phyloP scores from a whole-genome alignment of 2,113 vertebrate species.

The Takifugu flavidus region DNA sequence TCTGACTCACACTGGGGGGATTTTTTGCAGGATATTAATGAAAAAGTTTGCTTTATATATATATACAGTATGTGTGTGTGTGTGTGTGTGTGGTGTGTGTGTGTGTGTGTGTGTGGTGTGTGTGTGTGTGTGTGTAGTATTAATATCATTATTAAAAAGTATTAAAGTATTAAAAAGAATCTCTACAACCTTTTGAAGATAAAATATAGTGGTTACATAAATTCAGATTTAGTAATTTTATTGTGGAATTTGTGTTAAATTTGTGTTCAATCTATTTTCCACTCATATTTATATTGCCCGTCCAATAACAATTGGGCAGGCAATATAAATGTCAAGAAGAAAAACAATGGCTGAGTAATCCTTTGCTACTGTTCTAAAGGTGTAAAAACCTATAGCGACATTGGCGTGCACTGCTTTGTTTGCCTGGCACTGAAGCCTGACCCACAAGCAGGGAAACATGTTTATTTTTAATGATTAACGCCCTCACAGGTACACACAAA shows the following conservation, averaged over 20 bases:
- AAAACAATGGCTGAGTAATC: too few relatives aligned
- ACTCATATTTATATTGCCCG: not conserved
- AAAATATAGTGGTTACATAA: not conserved
- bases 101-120: too few relatives aligned
- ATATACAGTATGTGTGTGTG: too few relatives aligned
- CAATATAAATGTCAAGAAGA: too few relatives aligned
- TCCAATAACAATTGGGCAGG: too few relatives aligned
- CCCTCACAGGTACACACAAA: conserved; percentile 50
- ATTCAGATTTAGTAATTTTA: not conserved
- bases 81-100: not conserved
- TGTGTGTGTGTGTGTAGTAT: not conserved
- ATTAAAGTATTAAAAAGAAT: not conserved
- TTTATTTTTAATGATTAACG: conserved; percentile 71
- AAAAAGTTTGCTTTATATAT: too few relatives aligned
- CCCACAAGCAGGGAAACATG: conserved; percentile 50
- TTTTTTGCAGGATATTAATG: too few relatives aligned
- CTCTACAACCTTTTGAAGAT: not conserved
- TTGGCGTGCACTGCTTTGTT: conserved; percentile 54
- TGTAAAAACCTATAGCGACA: conserved; percentile 3
- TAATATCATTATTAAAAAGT: not conserved
- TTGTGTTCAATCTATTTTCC: conserved; percentile 1
- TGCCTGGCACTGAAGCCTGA: conserved; percentile 30
- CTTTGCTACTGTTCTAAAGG: too few relatives aligned
- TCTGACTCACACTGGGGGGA: conserved; percentile 14
- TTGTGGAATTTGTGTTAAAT: not conserved